Evolutionary conservation across 2,113 vertebrate species (phyloP), one percentile per base, ranked within the genome.

Genomic region (Sinosuthora webbiana): DNA sequence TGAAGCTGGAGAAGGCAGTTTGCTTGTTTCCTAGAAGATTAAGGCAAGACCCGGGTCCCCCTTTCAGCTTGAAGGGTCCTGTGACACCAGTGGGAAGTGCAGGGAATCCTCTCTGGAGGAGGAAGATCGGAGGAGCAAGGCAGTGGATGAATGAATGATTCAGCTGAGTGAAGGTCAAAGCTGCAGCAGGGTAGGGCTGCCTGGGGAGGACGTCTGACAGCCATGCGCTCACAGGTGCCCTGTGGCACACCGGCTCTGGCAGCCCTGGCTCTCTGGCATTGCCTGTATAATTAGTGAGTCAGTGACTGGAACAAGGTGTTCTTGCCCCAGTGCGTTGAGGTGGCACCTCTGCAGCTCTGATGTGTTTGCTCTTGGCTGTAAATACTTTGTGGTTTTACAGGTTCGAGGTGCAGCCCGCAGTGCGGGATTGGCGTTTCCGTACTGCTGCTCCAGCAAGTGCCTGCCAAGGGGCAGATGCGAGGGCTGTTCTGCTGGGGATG

Each of bases 301-400:
- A 96, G 92, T 45, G 77, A 79, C 64, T 81, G 88, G 94, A 93
- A 97, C 92, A 90, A 83, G 71, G 93, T 96, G 96, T 97, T 97
- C 96, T 95, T 90, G 65, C 94, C 71, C 56, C 21, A 53, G 77
- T 87, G 87, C 5, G 0, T 78, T 59, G 89, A 93, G 82, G 92
- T 94, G 95, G 94, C 88, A 95, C 93, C 89, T 91, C 82, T 93
- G 89, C 62, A 85, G 87, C 87, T 82, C 87, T 28, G 67, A 35
- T 28, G 88, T 93, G 83, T 96, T 97, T 96, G 93, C 95, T 97
- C 52, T 95, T 1, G 41, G 94, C 96, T 92, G 95, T 90, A 95
- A 94, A 96, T 94, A 77, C 76, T 81, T 93, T 45, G 91, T 94
- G 92, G 88, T 84, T 95, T 94, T 94, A 79, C 93, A 94, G 95